These are phyloP conservation scores for Nanorana parkeri DNA, from an alignment of 2,113 vertebrate genomes.

Conservation along the genomic window DNA sequence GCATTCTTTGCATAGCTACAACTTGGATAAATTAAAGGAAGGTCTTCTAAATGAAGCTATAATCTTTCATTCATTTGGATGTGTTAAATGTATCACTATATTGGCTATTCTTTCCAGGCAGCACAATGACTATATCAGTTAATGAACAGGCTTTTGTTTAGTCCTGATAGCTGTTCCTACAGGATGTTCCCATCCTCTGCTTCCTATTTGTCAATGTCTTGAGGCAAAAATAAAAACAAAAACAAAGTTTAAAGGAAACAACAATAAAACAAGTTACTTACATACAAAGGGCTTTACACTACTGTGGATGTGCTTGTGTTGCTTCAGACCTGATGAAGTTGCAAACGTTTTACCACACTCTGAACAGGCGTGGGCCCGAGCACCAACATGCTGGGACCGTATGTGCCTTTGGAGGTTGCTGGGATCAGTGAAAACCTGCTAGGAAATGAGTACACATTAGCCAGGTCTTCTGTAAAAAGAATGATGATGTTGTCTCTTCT, in stretches of 20 bases:
- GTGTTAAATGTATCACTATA: not conserved
- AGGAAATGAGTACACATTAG: constrained; percentile 90
- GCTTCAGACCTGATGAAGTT: constrained; percentile 98
- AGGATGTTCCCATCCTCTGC: constrained; percentile 28
- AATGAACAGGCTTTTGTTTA: constrained; percentile 28
- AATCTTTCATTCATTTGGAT: not conserved
- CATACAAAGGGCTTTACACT: constrained; percentile 99
- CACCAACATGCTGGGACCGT: constrained; percentile 97
- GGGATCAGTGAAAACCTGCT: constrained; percentile 99
- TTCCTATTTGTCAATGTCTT: constrained; percentile 36
- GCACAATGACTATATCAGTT: not conserved
- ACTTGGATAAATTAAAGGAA: too few species aligned
- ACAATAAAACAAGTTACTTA: constrained; percentile 80
- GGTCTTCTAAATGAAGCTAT: too few species aligned
- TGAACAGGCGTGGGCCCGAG: constrained; percentile 95
- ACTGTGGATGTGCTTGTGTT: constrained; percentile 99
- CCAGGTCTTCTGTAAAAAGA: constrained; percentile 53
- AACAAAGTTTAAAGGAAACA: constrained; percentile 39
- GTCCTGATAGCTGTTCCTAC: not conserved
- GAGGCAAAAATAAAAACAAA: not conserved
- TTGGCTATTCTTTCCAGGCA: not conserved
- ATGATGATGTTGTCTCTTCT: too few species aligned
- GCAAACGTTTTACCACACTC: constrained; percentile 99
- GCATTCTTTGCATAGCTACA: too few species aligned
- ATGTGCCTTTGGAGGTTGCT: constrained; percentile 99